Percentiles rank a stretch among this genome's conserved stretches.
Conservation (phyloP, 2,113 vertebrate genomes). For the Poeciliopsis turrubarensis region DNA sequence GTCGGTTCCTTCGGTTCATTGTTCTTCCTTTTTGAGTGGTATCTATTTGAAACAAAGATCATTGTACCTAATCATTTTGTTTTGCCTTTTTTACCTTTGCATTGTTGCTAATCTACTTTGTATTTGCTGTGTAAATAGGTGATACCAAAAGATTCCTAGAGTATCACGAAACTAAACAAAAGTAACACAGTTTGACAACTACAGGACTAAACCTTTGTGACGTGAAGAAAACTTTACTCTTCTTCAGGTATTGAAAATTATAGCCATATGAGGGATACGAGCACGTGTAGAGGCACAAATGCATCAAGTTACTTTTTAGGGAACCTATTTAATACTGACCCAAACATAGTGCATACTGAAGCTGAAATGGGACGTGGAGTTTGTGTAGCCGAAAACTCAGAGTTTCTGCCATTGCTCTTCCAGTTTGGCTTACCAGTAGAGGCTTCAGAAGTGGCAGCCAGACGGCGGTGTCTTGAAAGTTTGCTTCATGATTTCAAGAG, state of each 20-base stretch:
- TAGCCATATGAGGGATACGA: background rate
- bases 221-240: background rate
- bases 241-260: too few relatives aligned
- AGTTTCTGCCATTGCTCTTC: slow-evolving; percentile 11
- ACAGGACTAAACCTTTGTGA: background rate
- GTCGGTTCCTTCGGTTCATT: background rate
- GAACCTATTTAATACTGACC: background rate
- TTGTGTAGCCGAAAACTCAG: slow-evolving; percentile 40
- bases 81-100: too few relatives aligned
- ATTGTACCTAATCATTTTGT: too few relatives aligned
- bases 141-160: too few relatives aligned
- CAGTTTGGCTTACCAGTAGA: slow-evolving; percentile 15
- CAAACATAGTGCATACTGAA: background rate
- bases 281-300: background rate
- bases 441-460: slow-evolving; percentile 1
- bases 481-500: background rate
- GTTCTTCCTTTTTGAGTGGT: too few relatives aligned
- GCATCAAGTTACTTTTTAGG: background rate
- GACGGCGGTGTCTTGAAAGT: background rate
- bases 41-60: too few relatives aligned
- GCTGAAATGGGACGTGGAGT: background rate
- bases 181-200: too few relatives aligned
- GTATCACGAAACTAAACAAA: too few relatives aligned
- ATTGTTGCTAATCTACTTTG: background rate
- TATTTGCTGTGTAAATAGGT: too few relatives aligned